Evolutionary conservation across 2,113 vertebrate species (phyloP).

Genomic region (Semnopithecus entellus): DNA sequence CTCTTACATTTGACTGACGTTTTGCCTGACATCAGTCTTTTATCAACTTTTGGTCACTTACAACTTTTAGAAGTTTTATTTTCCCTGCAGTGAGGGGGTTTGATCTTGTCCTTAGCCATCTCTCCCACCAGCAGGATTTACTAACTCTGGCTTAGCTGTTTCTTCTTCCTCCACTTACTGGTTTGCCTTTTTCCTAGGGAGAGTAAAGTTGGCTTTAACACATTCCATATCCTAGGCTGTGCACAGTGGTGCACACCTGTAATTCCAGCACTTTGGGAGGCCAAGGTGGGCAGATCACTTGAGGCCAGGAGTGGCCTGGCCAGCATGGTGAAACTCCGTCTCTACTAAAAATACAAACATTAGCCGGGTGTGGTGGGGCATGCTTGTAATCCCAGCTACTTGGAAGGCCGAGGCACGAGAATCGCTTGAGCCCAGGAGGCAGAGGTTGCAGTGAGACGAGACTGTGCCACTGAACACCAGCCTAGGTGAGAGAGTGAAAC

Average conservation of each 20-base stretch:
- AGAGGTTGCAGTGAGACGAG: neutral
- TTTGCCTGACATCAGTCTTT: neutral
- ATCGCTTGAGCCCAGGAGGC: neutral
- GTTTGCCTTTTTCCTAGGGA: neutral
- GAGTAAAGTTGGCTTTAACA: neutral
- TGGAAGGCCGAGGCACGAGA: neutral
- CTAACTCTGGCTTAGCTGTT: neutral
- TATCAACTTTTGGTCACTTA: neutral
- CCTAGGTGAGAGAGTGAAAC: neutral
- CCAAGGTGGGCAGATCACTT: neutral
- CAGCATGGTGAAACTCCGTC: neutral
- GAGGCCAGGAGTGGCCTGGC: neutral
- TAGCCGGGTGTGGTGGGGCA: neutral
- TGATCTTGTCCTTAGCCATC: neutral
- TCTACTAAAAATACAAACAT: neutral
- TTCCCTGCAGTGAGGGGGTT: neutral
- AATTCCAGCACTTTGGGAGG: neutral
- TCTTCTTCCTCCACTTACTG: neutral
- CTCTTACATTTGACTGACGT: neutral
- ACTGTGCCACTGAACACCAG: neutral
- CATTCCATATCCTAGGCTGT: neutral
- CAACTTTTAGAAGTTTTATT: neutral
- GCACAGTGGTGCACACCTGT: neutral
- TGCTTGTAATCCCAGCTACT: neutral
- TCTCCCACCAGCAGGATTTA: neutral